Evolutionary conservation across 2,113 vertebrate species (phyloP), one percentile per base, ranked within the genome.

Genomic region (Protobothrops flavoviridis): DNA sequence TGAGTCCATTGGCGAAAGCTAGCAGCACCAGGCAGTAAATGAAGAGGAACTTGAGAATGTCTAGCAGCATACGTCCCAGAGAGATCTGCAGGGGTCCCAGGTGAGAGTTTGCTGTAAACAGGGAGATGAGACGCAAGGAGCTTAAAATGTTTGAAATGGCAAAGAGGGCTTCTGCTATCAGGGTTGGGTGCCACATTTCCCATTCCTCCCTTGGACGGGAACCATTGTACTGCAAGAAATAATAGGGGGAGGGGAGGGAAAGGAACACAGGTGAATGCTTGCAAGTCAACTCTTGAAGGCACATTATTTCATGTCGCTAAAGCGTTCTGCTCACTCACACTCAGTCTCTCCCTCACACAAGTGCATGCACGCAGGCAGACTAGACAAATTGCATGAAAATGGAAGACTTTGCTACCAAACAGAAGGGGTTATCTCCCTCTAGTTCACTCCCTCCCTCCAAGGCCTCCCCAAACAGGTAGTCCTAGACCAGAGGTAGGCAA

Each of bases 21-120:
- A 99, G 98, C 94, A 99, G 98, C 95, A 99, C 99, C 98, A 99
- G 98, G 88, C 99, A 99, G 97, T 99, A 99, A 98, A 99, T 99
- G 97, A 99, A 99, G 97, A 99, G 99, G 97, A 99, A 99, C 97
- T 99, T 99, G 94, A 99, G 99, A 96, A 99, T 99, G 98, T 99
- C 99, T 33, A 99, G 98, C 94, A 99, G 98, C 99, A 99, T 99
- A 92, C 99, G 98, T 88, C 99, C 99, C 94, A 99, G 98, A 86
- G 99, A 99, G 93, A 99, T 99, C 98, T 99, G 99, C 96, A 99
- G 98, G 23, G 99, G 99, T 7, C 99, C 99, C 97, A 99, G 98
- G 95, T 99, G 99, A 1, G 99, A 99, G 97, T 99, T 99, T 96
- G 99, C 99, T 88, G 99, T 99, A 98, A 99, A 99, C 92, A 99